phyloP scores from a whole-genome alignment of 2,888 invertebrate genomes.

The Lordiphosa andalusiaca region DNA sequence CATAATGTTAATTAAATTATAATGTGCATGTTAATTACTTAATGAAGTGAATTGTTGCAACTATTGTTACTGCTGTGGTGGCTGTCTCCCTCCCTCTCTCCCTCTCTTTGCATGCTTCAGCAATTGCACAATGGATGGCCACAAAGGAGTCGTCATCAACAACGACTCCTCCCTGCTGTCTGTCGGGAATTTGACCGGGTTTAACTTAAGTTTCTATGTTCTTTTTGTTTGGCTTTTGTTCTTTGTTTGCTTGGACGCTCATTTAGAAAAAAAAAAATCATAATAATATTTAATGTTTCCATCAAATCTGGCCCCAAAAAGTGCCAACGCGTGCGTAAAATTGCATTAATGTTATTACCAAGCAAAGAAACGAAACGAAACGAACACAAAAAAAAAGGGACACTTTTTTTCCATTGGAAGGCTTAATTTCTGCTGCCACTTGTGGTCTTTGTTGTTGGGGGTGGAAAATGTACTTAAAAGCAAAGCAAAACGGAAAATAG shows the following conservation, averaged over 20 bases:
- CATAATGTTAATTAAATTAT: slow-evolving; percentile 55
- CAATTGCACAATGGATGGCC: slow-evolving; percentile 26
- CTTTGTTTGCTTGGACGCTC: slow-evolving; percentile 26
- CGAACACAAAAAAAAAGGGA: slow-evolving; percentile 26
- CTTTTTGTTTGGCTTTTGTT: slow-evolving; percentile 15
- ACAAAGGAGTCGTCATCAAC: slow-evolving; percentile 32
- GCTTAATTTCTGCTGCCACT: slow-evolving; percentile 48
- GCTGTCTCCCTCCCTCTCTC: slow-evolving; percentile 1
- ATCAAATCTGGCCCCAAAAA: slow-evolving; percentile 4
- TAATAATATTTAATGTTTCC: too few relatives aligned
- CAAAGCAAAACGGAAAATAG: slow-evolving; percentile 15
- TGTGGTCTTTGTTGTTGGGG: slow-evolving; percentile 18
- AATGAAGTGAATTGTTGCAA: slow-evolving; percentile 58
- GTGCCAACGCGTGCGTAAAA: slow-evolving; percentile 59
- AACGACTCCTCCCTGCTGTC: slow-evolving; percentile 2
- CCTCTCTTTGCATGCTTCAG: slow-evolving; percentile 34
- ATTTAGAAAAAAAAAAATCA: slow-evolving; percentile 26
- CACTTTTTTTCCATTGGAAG: slow-evolving; percentile 46
- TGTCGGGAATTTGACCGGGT: too few relatives aligned
- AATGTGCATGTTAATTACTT: slow-evolving; percentile 59
- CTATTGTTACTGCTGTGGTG: slow-evolving; percentile 28
- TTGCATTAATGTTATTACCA: slow-evolving; percentile 58
- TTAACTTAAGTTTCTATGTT: background rate
- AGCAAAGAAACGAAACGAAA: slow-evolving; percentile 11
- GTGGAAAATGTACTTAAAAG: slow-evolving; percentile 50